Base-by-base conservation (phyloP, 2,797 vertebrate genomes). In the Ctenochaetus hawaiiensis region DNA sequence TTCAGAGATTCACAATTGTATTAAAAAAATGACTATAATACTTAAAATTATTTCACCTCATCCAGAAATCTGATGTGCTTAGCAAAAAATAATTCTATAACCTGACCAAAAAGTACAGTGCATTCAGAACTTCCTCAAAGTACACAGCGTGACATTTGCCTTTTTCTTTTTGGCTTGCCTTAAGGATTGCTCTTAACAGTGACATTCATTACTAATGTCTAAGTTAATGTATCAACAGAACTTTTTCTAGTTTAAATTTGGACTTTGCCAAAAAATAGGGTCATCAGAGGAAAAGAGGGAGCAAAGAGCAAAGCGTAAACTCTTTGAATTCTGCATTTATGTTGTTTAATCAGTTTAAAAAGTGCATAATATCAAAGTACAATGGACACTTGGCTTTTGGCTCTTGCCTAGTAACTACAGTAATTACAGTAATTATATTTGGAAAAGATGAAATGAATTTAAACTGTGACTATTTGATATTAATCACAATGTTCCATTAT, bases 401-500 rank as follows among this genome's bases (percentile, higher is more conserved):
- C 30, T 34, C 30, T 96, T 87, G 84, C 62, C 66, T 74, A 56
- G 69, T 70, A 37, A 67, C 60, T 72, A 70, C 68, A 76, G 45
- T 81, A 64, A 73, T 89, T 72, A 70, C 68, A 76, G 45, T 81
- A 64, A 73, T 89, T 70, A 70, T 87, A 79, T 89, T 81, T 87
- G 60, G 58, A 64, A 89, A 76, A 83, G 91, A 87, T 91, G 91
- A 89, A 81, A 95, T 97, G 96, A 94, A 95, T 96, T 96, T 96
- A 98, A 96, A 95, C 96, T 99, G 97, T 99, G 98, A 96, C 96
- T 98, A 96, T 97, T 96, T 99, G 98, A 98, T 97, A 97, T 99
- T 99, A 99, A 99, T 97, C 97, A 96, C 96, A 96, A 98, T 99
- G 97, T 99, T 98, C 97, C 97, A 97, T 99, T 99, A 99, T 99